Conservation (phyloP, 2,888 invertebrate species). For the Gordius sp. region DNA sequence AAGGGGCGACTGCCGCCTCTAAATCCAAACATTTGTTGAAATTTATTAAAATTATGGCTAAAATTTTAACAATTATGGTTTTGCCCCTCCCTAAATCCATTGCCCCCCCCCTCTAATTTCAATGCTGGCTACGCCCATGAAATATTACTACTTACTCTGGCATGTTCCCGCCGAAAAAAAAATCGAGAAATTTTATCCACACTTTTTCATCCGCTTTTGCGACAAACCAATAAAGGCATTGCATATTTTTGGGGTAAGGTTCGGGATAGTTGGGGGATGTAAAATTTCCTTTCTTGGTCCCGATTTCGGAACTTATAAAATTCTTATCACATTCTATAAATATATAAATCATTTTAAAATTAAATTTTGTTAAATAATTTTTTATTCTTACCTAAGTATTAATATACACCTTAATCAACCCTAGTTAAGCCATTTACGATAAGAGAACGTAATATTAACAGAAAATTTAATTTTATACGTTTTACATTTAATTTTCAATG, state of each 20-base stretch:
- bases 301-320: not conserved
- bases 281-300: not conserved
- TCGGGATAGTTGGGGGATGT: not conserved
- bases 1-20: too few relatives aligned
- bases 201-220: conserved; percentile 26
- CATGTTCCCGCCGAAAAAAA: conserved; percentile 26
- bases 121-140: conserved; percentile 16
- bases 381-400: too few relatives aligned
- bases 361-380: not conserved
- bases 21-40: too few relatives aligned
- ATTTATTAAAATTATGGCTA: too few relatives aligned
- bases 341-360: not conserved
- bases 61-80: too few relatives aligned
- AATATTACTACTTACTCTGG: conserved; percentile 25
- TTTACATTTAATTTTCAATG: too few relatives aligned
- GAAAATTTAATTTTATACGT: too few relatives aligned
- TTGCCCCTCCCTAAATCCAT: too few relatives aligned
- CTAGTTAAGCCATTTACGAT: too few relatives aligned
- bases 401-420: too few relatives aligned
- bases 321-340: conserved; percentile 8
- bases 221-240: conserved; percentile 25
- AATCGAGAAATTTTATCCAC: conserved; percentile 25
- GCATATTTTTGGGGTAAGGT: conserved; percentile 11
- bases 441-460: too few relatives aligned
- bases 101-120: too few relatives aligned